phyloP scores from a whole-genome alignment of 2,797 vertebrate genomes.

The Trematomus bernacchii region DNA sequence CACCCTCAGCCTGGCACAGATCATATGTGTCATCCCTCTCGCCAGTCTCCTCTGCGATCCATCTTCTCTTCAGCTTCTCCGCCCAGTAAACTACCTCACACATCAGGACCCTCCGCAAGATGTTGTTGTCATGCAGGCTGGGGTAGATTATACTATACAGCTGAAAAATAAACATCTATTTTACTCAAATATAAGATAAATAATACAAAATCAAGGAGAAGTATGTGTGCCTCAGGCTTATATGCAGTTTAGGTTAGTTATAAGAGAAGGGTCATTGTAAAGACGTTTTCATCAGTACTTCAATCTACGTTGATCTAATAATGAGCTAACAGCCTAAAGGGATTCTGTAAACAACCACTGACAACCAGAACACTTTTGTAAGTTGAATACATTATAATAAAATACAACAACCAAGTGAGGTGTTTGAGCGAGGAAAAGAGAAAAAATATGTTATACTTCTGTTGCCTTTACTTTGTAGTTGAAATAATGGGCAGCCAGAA shows the following conservation, averaged over 20 bases:
- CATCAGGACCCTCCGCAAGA: conserved; percentile 85
- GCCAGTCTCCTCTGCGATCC: conserved; percentile 49
- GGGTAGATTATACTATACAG: conserved; percentile 91
- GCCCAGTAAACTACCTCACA: conserved; percentile 86
- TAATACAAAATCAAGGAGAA: background rate
- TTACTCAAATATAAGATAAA: background rate
- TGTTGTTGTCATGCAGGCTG: conserved; percentile 91
- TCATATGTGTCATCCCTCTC: background rate
- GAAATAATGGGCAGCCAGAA: background rate
- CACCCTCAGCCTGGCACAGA: conserved; percentile 2
- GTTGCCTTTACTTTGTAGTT: background rate
- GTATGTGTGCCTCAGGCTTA: too few relatives aligned
- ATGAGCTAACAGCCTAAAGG: too few relatives aligned
- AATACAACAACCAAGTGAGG: background rate
- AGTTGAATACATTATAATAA: background rate
- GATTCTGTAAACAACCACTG: background rate
- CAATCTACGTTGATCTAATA: too few relatives aligned
- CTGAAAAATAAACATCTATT: conserved; percentile 69
- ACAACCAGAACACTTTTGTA: background rate
- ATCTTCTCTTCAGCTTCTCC: conserved; percentile 79
- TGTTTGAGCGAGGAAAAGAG: background rate
- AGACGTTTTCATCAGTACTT: too few relatives aligned
- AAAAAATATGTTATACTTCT: background rate
- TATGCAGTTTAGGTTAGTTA: too few relatives aligned
- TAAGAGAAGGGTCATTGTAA: too few relatives aligned